Evolutionary conservation across 2,113 vertebrate genomes (phyloP).

Genomic region (Crocuta crocuta): DNA sequence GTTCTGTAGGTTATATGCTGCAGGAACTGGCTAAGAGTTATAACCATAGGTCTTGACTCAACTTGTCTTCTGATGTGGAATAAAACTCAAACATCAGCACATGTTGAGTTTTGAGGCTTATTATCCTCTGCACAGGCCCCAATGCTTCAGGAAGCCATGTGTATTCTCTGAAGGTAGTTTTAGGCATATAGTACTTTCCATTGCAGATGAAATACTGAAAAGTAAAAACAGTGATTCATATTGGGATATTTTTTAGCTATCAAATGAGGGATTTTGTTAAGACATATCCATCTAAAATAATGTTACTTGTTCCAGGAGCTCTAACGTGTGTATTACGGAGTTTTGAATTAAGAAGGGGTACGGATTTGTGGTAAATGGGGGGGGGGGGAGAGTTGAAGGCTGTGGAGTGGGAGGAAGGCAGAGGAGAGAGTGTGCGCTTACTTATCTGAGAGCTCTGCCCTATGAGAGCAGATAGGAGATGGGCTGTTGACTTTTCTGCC

Average conservation of each 20-base stretch:
- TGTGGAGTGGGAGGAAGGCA: not conserved
- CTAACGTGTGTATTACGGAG: not conserved
- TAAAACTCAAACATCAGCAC: not conserved
- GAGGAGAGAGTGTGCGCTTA: not conserved
- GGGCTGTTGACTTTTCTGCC: not conserved
- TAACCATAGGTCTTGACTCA: not conserved
- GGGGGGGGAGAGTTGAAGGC: not conserved
- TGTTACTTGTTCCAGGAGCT: not conserved
- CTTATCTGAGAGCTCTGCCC: not conserved
- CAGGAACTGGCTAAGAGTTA: not conserved
- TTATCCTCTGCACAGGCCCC: not conserved
- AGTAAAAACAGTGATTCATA: not conserved
- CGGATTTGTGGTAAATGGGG: not conserved
- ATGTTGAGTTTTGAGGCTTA: not conserved
- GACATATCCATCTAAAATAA: not conserved
- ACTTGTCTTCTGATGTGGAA: constrained; percentile 33
- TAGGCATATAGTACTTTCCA: not conserved
- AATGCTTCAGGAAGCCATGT: not conserved
- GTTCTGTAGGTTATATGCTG: not conserved
- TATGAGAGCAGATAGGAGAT: not conserved
- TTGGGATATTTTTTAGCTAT: not conserved
- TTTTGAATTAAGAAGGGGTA: not conserved
- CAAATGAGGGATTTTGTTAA: not conserved
- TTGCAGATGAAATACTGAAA: not conserved
- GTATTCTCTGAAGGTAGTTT: not conserved